These are phyloP conservation scores for Syrrhaptes paradoxus DNA, from an alignment of 2,113 vertebrate genomes.

Conservation along the genomic window DNA sequence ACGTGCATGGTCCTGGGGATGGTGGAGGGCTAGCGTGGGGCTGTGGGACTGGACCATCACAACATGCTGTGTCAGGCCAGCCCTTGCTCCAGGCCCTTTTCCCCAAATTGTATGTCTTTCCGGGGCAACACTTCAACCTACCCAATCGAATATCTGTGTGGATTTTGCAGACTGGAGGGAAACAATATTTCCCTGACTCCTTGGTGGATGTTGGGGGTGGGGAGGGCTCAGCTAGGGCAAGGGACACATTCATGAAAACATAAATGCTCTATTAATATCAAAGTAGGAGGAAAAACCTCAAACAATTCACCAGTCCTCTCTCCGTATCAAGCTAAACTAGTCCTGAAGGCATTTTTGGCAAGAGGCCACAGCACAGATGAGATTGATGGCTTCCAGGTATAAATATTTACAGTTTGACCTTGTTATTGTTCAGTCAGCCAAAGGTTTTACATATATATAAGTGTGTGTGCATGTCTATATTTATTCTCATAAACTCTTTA, in stretches of 20 bases:
- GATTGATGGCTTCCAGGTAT: constrained; percentile 38
- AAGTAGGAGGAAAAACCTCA: background rate
- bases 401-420: constrained; percentile 59
- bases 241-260: background rate
- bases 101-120: background rate
- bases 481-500: background rate
- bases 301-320: background rate
- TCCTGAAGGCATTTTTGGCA: constrained; percentile 33
- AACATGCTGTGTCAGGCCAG: background rate
- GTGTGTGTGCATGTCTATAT: background rate
- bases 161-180: background rate
- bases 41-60: background rate
- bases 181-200: background rate
- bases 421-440: constrained; percentile 43
- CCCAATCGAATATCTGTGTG: accelerated
- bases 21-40: background rate
- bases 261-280: background rate
- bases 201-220: background rate
- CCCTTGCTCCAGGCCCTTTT: background rate
- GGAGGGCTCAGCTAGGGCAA: background rate
- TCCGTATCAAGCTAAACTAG: background rate
- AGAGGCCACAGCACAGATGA: constrained; percentile 14
- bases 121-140: background rate
- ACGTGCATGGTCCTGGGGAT: accelerated
- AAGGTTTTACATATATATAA: background rate